phyloP scores from a whole-genome alignment of 2,113 vertebrate genomes.

The Nyctibius bracteatus region DNA sequence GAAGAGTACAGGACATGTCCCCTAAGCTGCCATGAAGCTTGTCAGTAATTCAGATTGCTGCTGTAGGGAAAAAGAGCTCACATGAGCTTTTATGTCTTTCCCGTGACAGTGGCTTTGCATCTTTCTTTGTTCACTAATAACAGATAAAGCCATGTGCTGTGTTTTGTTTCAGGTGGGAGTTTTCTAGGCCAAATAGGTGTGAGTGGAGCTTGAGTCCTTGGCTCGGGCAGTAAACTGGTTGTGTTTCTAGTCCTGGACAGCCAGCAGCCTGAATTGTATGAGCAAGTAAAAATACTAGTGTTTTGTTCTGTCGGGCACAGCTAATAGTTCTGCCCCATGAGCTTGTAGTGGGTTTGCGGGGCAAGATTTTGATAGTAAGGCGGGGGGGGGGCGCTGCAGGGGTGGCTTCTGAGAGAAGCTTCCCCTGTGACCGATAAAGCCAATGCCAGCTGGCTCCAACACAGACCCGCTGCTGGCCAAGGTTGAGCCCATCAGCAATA shows the following conservation, averaged over 20 bases:
- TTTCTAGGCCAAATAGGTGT: not conserved
- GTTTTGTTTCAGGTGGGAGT: fast-evolving
- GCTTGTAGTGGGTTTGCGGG: not conserved
- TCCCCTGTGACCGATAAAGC: too few species aligned
- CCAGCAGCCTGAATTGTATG: not conserved
- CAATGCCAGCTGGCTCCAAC: too few species aligned
- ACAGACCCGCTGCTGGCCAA: too few species aligned
- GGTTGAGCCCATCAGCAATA: too few species aligned
- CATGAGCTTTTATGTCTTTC: not conserved
- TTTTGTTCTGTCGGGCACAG: not conserved
- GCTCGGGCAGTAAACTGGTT: not conserved
- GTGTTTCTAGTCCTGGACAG: not conserved
- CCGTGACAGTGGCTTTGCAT: not conserved
- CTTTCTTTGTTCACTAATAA: not conserved
- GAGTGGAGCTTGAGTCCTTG: not conserved
- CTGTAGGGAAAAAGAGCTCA: not conserved
- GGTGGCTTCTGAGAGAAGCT: too few species aligned
- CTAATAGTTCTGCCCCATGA: not conserved
- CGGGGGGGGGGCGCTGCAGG: too few species aligned
- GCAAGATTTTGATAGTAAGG: too few species aligned
- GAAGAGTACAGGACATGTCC: too few species aligned
- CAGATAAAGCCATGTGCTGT: too few species aligned
- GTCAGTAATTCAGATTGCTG: not conserved
- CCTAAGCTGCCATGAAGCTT: not conserved
- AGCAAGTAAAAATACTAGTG: not conserved